A percentile compares a stretch with the other conserved stretches of the same genome.
Conservation (phyloP, 2,888 invertebrate genomes). For the Apeira syringaria region DNA sequence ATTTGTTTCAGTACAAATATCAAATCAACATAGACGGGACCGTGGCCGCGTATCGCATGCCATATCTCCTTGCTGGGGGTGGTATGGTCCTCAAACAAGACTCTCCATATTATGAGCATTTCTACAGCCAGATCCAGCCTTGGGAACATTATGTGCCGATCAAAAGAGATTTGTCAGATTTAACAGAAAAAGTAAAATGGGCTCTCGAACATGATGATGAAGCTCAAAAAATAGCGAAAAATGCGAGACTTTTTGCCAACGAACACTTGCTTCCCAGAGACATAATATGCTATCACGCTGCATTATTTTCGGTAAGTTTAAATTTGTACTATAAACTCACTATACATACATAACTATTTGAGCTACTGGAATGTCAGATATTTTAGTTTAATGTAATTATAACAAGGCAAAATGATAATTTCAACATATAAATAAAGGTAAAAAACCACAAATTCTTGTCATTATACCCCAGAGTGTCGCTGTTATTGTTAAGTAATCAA, state of each 20-base stretch:
- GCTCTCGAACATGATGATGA: constrained; percentile 88
- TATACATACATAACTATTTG: too few relatives aligned
- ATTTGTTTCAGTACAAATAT: constrained; percentile 92
- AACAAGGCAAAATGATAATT: too few relatives aligned
- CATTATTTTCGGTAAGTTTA: constrained; percentile 69
- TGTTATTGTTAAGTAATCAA: too few relatives aligned
- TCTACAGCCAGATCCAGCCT: constrained; percentile 90
- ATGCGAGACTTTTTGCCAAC: constrained; percentile 88
- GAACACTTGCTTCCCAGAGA: constrained; percentile 92
- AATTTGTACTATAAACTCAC: too few relatives aligned
- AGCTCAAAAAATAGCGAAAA: constrained; percentile 86
- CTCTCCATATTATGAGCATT: constrained; percentile 97
- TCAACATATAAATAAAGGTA: too few relatives aligned
- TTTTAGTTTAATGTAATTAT: too few relatives aligned
- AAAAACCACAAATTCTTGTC: too few relatives aligned
- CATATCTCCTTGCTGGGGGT: constrained; percentile 95
- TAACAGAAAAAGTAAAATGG: constrained; percentile 91
- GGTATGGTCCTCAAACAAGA: constrained; percentile 95
- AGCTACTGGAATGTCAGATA: too few relatives aligned
- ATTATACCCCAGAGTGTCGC: too few relatives aligned
- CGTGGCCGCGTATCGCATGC: constrained; percentile 97
- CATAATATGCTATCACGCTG: constrained; percentile 94
- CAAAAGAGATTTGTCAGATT: constrained; percentile 90
- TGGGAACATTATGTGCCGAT: constrained; percentile 94
- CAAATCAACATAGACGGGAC: constrained; percentile 97